These are phyloP conservation scores for Hirtodrosophila confusa DNA, from an alignment of 2,888 invertebrate genomes.

Conservation along the genomic window DNA sequence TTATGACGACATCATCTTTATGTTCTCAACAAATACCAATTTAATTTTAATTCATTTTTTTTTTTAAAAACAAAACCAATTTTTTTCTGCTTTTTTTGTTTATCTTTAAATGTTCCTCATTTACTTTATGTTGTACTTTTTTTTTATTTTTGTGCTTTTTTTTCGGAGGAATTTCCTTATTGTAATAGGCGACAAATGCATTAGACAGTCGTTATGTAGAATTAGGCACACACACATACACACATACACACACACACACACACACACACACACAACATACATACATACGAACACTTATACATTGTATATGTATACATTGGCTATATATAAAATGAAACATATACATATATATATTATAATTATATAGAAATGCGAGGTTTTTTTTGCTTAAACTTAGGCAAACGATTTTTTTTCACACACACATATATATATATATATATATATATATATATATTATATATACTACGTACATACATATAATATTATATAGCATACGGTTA, in stretches of 20 bases:
- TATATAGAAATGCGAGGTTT: slow-evolving; percentile 39
- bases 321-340: slow-evolving; percentile 22
- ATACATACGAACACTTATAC: slow-evolving; percentile 11
- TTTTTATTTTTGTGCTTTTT: slow-evolving; percentile 70
- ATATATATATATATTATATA: slow-evolving; percentile 44
- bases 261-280: slow-evolving; percentile 1
- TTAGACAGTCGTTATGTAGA: slow-evolving; percentile 17
- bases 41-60: slow-evolving; percentile 26
- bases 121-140: slow-evolving; percentile 62
- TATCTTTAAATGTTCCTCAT: slow-evolving; percentile 71
- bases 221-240: slow-evolving; percentile 14
- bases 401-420: slow-evolving; percentile 58
- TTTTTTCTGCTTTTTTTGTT: slow-evolving; percentile 38
- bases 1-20: slow-evolving; percentile 34
- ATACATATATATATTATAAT: slow-evolving; percentile 34
- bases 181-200: slow-evolving; percentile 39
- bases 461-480: slow-evolving; percentile 14
- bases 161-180: slow-evolving; percentile 54
- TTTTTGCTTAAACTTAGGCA: slow-evolving; percentile 64
- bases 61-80: slow-evolving; percentile 21
- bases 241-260: not conserved
- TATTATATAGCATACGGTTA: slow-evolving; percentile 40
- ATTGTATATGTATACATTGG: slow-evolving; percentile 13
- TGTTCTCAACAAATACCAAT: slow-evolving; percentile 58
- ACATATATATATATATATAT: slow-evolving; percentile 39